Evolutionary conservation across 1,140 invertebrate species (phyloP).

Genomic region (Camponotus pennsylvanicus): DNA sequence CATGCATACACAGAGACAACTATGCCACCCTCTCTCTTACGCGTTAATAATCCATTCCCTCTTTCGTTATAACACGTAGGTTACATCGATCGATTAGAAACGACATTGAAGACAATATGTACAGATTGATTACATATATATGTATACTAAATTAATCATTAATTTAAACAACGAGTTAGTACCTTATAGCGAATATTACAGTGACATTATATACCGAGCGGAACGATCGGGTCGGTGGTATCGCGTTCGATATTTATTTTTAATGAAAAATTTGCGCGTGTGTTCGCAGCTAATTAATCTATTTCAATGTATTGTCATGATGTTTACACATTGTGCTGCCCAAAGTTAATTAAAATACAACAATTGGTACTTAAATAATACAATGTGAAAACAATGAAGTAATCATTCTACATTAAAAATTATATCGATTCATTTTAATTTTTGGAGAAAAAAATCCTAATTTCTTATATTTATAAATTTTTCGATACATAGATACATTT

Average conservation of each 20-base stretch:
- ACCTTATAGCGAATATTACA: conserved; percentile 65
- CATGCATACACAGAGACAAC: conserved; percentile 54
- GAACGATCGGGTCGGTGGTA: conserved; percentile 39
- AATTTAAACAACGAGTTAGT: conserved; percentile 71
- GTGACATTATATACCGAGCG: conserved; percentile 25
- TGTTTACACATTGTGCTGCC: neutral
- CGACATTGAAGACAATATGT: conserved; percentile 78
- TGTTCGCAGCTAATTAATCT: neutral
- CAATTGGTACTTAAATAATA: neutral
- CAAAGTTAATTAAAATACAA: conserved; percentile 1
- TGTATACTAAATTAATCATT: conserved; percentile 68
- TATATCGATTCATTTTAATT: neutral
- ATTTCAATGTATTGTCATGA: neutral
- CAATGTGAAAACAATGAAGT: neutral
- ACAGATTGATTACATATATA: conserved; percentile 73
- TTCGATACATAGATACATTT: neutral
- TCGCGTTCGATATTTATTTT: neutral
- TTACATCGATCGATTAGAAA: conserved; percentile 70
- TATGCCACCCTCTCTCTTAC: conserved; percentile 15
- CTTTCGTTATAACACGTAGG: conserved; percentile 50
- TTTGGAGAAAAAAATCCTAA: neutral
- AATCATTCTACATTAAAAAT: neutral
- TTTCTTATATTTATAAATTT: neutral
- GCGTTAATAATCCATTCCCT: conserved; percentile 37
- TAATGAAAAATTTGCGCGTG: neutral